Evolutionary conservation across 2,888 invertebrate genomes (phyloP).

Genomic region (Linnaemya tessellans): DNA sequence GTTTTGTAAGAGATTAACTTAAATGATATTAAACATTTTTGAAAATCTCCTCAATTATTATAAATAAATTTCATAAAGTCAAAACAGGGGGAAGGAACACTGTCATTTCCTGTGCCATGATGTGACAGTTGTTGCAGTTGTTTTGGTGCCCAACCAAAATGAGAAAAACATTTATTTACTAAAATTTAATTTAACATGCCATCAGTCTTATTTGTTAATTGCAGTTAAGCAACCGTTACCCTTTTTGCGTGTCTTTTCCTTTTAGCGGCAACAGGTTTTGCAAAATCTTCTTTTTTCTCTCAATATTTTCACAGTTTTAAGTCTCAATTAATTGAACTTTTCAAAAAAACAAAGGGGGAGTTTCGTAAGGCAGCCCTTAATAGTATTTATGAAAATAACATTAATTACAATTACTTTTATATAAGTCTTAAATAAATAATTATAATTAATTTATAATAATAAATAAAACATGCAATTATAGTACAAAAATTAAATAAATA

Average conservation of each 20-base stretch:
- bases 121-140: slow-evolving; percentile 7
- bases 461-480: no score
- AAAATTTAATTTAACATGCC: slow-evolving; percentile 40
- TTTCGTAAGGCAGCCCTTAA: not conserved
- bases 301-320: not conserved
- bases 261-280: slow-evolving; percentile 26
- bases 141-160: not conserved
- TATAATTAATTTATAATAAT: no score
- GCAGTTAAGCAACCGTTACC: slow-evolving; percentile 55
- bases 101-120: slow-evolving; percentile 52
- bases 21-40: slow-evolving; percentile 20
- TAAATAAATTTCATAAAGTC: slow-evolving; percentile 4
- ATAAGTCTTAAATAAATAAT: no score
- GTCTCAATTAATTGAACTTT: slow-evolving; percentile 6
- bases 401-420: not conserved
- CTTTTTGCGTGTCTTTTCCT: slow-evolving; percentile 31
- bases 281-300: slow-evolving; percentile 6
- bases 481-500: no score
- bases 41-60: slow-evolving; percentile 29
- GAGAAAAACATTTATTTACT: not conserved
- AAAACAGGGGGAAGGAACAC: not conserved
- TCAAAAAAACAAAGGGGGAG: not conserved
- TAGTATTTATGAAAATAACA: not conserved
- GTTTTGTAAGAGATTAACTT: slow-evolving; percentile 24
- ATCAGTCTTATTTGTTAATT: slow-evolving; percentile 55